These are phyloP conservation scores for Mesocentrotus franciscanus DNA, from an alignment of 53 echinoderm and acorn worm genomes.

Conservation along the genomic window DNA sequence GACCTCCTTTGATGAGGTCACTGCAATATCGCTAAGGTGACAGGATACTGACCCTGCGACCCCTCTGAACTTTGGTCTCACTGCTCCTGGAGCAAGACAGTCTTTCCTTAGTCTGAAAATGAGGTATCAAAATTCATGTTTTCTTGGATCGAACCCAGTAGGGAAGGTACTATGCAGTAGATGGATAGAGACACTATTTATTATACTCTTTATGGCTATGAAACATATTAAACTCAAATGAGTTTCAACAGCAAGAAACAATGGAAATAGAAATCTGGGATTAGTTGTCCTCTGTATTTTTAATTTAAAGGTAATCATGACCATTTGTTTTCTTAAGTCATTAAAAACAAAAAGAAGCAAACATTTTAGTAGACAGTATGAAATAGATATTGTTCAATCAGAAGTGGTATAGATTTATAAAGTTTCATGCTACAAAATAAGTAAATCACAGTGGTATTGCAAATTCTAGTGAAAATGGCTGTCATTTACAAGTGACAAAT, in stretches of 20 bases:
- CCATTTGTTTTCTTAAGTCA: too few relatives aligned
- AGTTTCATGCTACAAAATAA: too few relatives aligned
- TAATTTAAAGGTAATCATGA: too few relatives aligned
- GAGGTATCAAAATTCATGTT: constrained; percentile 21
- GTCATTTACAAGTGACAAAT: too few relatives aligned
- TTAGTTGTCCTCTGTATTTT: too few relatives aligned
- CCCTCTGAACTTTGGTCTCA: constrained; percentile 40
- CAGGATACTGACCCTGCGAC: constrained; percentile 59
- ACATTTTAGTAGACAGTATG: too few relatives aligned
- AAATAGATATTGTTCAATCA: too few relatives aligned
- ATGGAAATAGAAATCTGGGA: not conserved
- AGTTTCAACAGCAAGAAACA: not conserved
- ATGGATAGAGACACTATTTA: not conserved
- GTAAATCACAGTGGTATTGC: too few relatives aligned
- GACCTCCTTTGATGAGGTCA: constrained; percentile 60
- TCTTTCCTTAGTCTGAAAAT: constrained; percentile 39
- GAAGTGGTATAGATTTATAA: too few relatives aligned
- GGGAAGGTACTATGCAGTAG: not conserved
- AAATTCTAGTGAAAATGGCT: too few relatives aligned
- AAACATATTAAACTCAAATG: not conserved
- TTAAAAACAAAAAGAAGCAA: too few relatives aligned
- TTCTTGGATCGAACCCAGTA: constrained; percentile 10
- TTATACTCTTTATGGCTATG: not conserved
- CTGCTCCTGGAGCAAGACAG: constrained; percentile 40
- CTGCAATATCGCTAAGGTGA: constrained; percentile 66